Percentiles rank a stretch among this genome's conserved stretches.
phyloP scores from a whole-genome alignment of 1,140 invertebrate species.

The Myzus persicae region DNA sequence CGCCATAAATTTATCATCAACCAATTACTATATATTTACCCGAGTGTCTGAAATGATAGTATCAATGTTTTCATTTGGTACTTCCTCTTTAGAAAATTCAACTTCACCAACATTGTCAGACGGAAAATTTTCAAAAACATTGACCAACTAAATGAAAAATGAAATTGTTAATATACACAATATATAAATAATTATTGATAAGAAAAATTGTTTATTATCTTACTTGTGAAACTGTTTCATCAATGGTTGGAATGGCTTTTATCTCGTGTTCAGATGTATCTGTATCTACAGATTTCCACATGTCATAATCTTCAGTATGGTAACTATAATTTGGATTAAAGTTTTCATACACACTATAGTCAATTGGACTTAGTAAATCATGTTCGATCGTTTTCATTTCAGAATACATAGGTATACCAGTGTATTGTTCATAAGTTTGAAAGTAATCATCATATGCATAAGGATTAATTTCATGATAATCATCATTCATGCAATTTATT shows the following conservation, averaged over 20 bases:
- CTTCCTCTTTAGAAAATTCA: background rate
- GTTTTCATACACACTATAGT: constrained; percentile 51
- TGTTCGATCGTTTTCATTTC: background rate
- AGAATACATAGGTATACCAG: constrained; percentile 9
- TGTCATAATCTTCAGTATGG: background rate
- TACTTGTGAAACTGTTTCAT: background rate
- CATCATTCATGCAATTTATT: constrained; percentile 6
- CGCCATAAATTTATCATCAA: no score
- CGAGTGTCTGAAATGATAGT: background rate
- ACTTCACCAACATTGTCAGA: background rate
- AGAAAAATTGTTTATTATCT: background rate
- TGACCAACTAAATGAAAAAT: background rate
- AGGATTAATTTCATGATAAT: background rate
- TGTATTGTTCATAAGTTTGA: background rate
- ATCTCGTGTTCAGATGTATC: background rate
- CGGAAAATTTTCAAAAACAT: background rate
- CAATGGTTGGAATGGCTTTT: background rate
- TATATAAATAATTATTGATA: background rate
- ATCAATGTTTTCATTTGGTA: background rate
- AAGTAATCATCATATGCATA: background rate
- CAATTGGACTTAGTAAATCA: background rate
- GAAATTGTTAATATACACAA: background rate
- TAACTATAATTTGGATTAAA: constrained; percentile 34
- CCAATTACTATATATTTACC: background rate
- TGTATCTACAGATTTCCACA: background rate